Evolutionary conservation across 1,140 invertebrate species (phyloP), one percentile per base, ranked within the genome.

Genomic region (Eumeta japonica): DNA sequence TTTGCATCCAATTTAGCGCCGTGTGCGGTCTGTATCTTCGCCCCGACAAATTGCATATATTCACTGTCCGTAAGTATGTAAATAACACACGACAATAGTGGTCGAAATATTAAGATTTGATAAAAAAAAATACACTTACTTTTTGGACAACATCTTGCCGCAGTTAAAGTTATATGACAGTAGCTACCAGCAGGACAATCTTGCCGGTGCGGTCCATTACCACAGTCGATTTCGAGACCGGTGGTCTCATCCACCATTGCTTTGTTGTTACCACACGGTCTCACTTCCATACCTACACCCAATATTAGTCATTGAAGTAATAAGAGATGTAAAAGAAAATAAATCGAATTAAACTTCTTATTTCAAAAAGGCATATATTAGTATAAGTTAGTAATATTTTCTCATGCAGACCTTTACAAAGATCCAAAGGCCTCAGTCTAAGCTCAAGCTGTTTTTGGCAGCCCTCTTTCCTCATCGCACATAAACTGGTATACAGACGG

Each of bases 371-470:
- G n/a, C n/a, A n/a, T n/a, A 28, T 20, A 24, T 43, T 35, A 38
- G 15, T 15, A 12, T 4, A 28, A 19, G 12, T 32, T 37, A 28
- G 32, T 49, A 39, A 49, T 42, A 45, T 35, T 41, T 43, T 35
- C 38, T 36, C 41, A 24, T 11, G 49, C 58, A 41, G 61, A 89
- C 89, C 88, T 89, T 90, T 82, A 65, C 89, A 92, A 29, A 90
- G 79, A 54, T 89, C 86, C 47, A 90, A 71, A 0, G 88, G 87
- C 45, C 88, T 74, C 29, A 88, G 76, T 45, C 88, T 78, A 14
- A 94, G 80, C 52, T 92, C 88, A 38, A 86, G 82, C 62, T 92
- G 88, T 43, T 85, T 81, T 44, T 88, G 83, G 67, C 92, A 96
- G 3, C 88, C 87, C 50, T 90, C 85, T 78, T 88, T 86, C 55